Conservation (phyloP, 2,113 vertebrate species). For the Pungitius pungitius region DNA sequence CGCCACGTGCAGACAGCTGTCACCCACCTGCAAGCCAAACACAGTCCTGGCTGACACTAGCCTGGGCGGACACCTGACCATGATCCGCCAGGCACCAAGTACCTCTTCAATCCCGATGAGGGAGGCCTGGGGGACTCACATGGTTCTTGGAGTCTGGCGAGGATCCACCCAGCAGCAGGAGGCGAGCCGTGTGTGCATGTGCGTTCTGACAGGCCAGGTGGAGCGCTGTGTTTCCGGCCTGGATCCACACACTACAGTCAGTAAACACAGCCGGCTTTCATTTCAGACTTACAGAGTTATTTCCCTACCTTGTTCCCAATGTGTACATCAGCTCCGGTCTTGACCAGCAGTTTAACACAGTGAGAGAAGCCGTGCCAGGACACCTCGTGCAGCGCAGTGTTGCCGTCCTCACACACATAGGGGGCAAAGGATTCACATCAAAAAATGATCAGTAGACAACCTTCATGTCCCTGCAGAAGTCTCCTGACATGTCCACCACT, state of each 20-base stretch:
- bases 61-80: not conserved
- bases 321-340: slow-evolving; percentile 88
- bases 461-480: not conserved
- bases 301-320: slow-evolving; percentile 87
- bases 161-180: slow-evolving; percentile 88
- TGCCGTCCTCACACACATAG: slow-evolving; percentile 83
- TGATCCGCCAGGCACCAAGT: not conserved
- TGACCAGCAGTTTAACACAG: slow-evolving; percentile 89
- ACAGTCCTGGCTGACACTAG: slow-evolving; percentile 9
- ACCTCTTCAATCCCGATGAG: not conserved
- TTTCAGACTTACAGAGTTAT: not conserved
- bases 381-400: slow-evolving; percentile 90
- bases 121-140: slow-evolving; percentile 76
- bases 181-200: slow-evolving; percentile 85
- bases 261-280: not conserved
- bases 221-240: slow-evolving; percentile 92
- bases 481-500: not conserved
- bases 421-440: not conserved
- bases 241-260: slow-evolving; percentile 23
- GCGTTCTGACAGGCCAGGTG: slow-evolving; percentile 94
- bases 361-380: slow-evolving; percentile 93
- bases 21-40: slow-evolving; percentile 85
- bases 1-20: slow-evolving; percentile 91
- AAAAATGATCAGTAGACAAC: no score
- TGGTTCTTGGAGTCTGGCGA: slow-evolving; percentile 89